Conservation (phyloP, 1,140 invertebrate genomes). For the Hirudo medicinalis region DNA sequence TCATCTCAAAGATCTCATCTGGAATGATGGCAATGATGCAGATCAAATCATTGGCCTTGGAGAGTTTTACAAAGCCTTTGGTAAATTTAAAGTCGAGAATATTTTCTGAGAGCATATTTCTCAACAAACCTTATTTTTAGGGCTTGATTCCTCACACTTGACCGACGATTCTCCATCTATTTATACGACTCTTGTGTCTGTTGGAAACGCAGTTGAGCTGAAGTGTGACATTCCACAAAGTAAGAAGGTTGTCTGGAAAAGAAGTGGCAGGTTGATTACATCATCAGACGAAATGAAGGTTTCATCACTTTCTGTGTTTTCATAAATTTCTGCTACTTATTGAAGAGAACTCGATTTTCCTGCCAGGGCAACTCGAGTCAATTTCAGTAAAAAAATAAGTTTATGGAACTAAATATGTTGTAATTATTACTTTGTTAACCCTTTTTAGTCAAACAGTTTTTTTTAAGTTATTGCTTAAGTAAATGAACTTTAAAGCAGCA, state of each 20-base stretch:
- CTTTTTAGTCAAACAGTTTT: too few relatives aligned
- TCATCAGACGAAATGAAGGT: constrained; percentile 42
- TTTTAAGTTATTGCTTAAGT: too few relatives aligned
- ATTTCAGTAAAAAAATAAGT: too few relatives aligned
- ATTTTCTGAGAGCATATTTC: background rate
- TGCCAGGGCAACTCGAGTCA: too few relatives aligned
- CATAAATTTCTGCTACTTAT: background rate
- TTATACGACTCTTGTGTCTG: constrained; percentile 51
- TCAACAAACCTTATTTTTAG: background rate
- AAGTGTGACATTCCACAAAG: constrained; percentile 56
- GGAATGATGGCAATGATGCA: constrained; percentile 53
- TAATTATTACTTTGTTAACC: too few relatives aligned
- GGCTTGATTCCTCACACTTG: background rate
- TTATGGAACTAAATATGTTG: too few relatives aligned
- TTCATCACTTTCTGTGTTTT: background rate
- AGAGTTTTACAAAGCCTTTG: constrained; percentile 64
- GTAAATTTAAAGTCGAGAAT: constrained; percentile 43
- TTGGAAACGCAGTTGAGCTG: constrained; percentile 65
- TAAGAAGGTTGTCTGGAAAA: constrained; percentile 57
- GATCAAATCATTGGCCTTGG: constrained; percentile 51
- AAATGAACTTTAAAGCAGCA: too few relatives aligned
- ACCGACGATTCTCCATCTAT: constrained; percentile 57
- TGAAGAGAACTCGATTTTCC: too few relatives aligned
- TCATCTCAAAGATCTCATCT: constrained; percentile 54
- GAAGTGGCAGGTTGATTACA: constrained; percentile 49